Base-by-base conservation (phyloP, 1,140 invertebrate genomes). In the Oedothorax gibbosus region DNA sequence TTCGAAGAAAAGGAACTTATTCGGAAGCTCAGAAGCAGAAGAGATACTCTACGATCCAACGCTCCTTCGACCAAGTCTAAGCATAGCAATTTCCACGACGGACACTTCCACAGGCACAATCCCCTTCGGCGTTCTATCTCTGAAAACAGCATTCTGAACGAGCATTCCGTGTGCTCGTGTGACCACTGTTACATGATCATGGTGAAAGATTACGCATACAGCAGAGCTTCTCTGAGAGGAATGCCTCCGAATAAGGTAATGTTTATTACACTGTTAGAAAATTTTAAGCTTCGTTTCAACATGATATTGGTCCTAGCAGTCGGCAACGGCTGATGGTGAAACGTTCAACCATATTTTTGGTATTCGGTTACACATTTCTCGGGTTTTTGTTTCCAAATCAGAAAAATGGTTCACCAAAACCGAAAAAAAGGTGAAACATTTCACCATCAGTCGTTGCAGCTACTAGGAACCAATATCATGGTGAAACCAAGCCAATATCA, bases 1-100 rank as follows among this genome's bases (percentile, higher is more conserved):
- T 66, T 54, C 20, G 82, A 85, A 35, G 82, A 85, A 51, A 65
- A 14, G 12, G 81, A 83, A 35, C 18, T 83, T 9, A 62, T 83
- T 54, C 57, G 71, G 5, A 14, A 35, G 18, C 71, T 83, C 14
- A 57, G 81, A 8, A 64, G 60, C 9, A 73, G 35, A 21, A 75
- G 71, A 49, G 57, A 21, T 1, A 62, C 79, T 7, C 10, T 62
- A 21, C 68, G 79, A 18, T 82, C 79, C 7, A 72, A 72, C 54
- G 50, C 35, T 18, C 50, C 60, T 1, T 56, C 81, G 0, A 35
- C 35, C 4, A 83, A 71, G 18, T 64, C 60, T 6, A n/a, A 51
- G 2, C 81, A 66, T 18, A 56, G 69, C 12, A 21, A 35, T 50
- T 3, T 54, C 2, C 51, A 75, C 4, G 60, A 57, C 15, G 62